Percentiles rank a stretch among this genome's conserved stretches.
Evolutionary conservation across 2,113 vertebrate genomes (phyloP).

Genomic region (Passer domesticus): DNA sequence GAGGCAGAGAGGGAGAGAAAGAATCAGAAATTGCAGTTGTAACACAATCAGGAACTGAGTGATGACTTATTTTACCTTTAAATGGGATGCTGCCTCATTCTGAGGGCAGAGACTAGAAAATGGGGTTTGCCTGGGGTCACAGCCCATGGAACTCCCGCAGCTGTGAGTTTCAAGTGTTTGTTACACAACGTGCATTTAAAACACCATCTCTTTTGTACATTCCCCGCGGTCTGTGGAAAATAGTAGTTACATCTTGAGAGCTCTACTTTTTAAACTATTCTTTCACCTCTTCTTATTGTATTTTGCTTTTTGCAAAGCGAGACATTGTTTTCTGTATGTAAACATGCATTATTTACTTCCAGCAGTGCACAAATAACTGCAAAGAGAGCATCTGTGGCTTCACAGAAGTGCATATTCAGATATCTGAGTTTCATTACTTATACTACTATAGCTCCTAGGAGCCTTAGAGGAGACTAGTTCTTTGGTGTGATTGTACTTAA

Average conservation of each 20-base stretch:
- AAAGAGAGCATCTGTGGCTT: neutral
- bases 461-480: neutral
- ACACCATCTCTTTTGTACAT: neutral
- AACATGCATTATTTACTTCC: neutral
- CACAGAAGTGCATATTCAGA: neutral
- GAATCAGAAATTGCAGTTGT: neutral
- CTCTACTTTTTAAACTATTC: neutral
- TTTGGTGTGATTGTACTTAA: neutral
- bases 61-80: neutral
- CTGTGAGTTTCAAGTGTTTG: neutral
- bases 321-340: neutral
- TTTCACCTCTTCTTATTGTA: neutral
- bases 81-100: fast-evolving
- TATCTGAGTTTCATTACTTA: neutral
- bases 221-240: neutral
- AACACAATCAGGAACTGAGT: neutral
- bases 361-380: neutral
- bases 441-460: neutral
- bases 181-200: neutral
- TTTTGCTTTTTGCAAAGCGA: neutral
- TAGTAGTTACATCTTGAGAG: neutral
- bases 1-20: neutral
- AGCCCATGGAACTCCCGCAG: neutral
- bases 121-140: neutral
- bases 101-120: neutral